phyloP scores from a whole-genome alignment of 2,113 vertebrate species.

The Ceratotherium simum region DNA sequence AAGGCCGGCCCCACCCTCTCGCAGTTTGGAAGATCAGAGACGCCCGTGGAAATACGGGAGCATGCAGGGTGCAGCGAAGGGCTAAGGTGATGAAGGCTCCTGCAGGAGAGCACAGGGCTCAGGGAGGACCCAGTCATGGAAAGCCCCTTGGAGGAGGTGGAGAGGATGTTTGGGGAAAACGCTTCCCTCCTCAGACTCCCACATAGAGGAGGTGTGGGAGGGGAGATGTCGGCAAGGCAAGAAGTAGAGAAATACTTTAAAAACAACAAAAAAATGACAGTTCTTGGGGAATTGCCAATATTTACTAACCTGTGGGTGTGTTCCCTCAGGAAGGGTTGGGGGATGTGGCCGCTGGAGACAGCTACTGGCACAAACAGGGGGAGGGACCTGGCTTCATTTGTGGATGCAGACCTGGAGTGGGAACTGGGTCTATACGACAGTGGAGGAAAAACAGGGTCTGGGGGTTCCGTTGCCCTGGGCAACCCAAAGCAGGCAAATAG shows the following conservation, averaged over 20 bases:
- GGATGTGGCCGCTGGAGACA: not conserved
- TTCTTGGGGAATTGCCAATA: constrained; percentile 82
- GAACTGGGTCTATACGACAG: constrained; percentile 69
- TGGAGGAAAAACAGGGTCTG: no score
- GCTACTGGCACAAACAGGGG: constrained; percentile 36
- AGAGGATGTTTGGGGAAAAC: not conserved
- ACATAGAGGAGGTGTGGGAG: constrained; percentile 71
- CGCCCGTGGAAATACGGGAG: rapidly evolving
- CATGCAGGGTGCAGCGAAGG: not conserved
- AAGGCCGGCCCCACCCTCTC: not conserved
- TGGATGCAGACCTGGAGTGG: constrained; percentile 73
- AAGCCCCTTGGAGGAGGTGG: not conserved
- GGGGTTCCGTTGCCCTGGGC: rapidly evolving
- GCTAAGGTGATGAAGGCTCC: no score
- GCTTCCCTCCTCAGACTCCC: constrained; percentile 20
- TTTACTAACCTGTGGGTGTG: constrained; percentile 83
- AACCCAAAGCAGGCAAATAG: not conserved
- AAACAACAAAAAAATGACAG: constrained; percentile 78
- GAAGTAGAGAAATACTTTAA: constrained; percentile 84
- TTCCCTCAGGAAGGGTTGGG: constrained; percentile 70
- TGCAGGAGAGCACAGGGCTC: rapidly evolving
- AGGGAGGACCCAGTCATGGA: rapidly evolving
- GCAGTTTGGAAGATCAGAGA: not conserved
- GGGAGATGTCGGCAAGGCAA: constrained; percentile 78
- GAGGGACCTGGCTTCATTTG: not conserved